Percentiles rank a stretch among this genome's conserved stretches.
phyloP scores from a whole-genome alignment of 2,797 vertebrate genomes.

The Chromobotia macracanthus region DNA sequence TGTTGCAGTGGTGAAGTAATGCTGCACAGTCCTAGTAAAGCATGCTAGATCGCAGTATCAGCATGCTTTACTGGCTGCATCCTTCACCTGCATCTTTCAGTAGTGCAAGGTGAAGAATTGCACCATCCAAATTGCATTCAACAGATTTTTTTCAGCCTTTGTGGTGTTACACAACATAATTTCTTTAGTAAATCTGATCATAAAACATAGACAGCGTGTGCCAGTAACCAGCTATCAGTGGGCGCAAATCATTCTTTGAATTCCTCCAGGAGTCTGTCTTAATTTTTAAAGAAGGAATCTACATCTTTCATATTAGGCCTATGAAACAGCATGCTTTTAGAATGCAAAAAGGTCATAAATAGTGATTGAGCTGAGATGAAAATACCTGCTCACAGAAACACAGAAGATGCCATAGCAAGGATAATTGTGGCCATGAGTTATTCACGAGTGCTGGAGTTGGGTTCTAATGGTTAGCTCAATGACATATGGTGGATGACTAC shows the following conservation, averaged over 20 bases:
- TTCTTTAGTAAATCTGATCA: neutral
- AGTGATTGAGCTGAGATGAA: slow-evolving; percentile 68
- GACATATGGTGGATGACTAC: slow-evolving; percentile 83
- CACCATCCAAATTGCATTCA: too few species aligned
- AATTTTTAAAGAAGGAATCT: neutral
- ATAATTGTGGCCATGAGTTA: slow-evolving; percentile 70
- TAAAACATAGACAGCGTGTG: neutral
- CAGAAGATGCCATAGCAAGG: slow-evolving; percentile 49
- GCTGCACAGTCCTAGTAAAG: too few species aligned
- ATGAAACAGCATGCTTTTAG: slow-evolving; percentile 16
- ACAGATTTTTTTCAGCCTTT: too few species aligned
- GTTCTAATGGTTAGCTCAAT: slow-evolving; percentile 68
- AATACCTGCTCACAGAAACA: slow-evolving; percentile 58
- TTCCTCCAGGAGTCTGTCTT: neutral
- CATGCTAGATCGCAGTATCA: too few species aligned
- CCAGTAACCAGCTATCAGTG: neutral
- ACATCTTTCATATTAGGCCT: neutral
- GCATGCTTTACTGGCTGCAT: too few species aligned
- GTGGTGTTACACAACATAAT: neutral
- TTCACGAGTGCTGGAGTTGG: slow-evolving; percentile 71
- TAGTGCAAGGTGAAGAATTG: too few species aligned
- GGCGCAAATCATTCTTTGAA: neutral
- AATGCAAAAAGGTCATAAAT: slow-evolving; percentile 62
- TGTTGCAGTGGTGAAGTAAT: too few species aligned
- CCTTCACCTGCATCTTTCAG: too few species aligned